phyloP scores from a whole-genome alignment of 2,113 vertebrate species.

The Saguinus imperator region DNA sequence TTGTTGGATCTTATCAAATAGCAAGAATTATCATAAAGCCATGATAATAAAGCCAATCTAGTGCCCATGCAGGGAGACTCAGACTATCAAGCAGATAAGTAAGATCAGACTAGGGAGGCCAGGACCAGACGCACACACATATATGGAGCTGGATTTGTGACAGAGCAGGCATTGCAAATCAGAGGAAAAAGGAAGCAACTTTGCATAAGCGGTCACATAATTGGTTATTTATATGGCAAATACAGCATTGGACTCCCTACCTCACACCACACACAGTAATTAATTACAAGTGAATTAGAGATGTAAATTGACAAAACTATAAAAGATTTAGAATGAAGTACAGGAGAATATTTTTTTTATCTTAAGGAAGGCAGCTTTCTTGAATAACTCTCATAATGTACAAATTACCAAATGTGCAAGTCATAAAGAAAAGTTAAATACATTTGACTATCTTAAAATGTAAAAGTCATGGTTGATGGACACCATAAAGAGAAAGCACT shows the following conservation, averaged over 20 bases:
- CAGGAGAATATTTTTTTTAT: neutral
- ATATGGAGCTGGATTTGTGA: neutral
- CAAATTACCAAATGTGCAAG: neutral
- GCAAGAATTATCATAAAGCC: neutral
- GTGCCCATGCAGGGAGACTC: neutral
- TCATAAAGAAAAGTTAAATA: neutral
- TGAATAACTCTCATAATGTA: neutral
- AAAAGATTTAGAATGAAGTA: neutral
- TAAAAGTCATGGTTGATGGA: neutral
- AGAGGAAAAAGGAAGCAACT: neutral
- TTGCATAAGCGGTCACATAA: neutral
- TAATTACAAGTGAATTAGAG: neutral
- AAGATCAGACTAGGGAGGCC: neutral
- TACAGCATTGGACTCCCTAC: neutral
- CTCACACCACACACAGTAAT: neutral
- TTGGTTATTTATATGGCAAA: neutral
- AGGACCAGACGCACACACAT: accelerated
- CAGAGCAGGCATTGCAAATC: neutral
- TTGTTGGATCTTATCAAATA: neutral
- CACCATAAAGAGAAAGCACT: neutral
- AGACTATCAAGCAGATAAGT: too few species aligned
- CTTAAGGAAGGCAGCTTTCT: neutral
- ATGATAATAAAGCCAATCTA: neutral
- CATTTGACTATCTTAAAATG: neutral
- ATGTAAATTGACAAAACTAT: neutral